Evolutionary conservation across 2,888 invertebrate genomes (phyloP).

Genomic region (Machimus atricapillus): DNA sequence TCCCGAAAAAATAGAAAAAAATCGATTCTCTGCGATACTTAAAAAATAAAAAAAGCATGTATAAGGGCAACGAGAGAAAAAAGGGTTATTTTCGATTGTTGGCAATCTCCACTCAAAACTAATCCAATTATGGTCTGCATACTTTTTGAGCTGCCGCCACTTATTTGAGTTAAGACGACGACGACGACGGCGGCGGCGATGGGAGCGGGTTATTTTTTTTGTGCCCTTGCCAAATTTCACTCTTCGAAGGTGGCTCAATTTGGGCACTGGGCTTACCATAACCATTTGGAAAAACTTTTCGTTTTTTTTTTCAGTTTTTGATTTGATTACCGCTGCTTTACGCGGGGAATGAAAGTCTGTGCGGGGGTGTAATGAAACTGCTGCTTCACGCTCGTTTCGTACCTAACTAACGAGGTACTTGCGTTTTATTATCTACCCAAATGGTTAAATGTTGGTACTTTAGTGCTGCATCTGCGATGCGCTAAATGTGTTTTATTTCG

Average conservation of each 20-base stretch:
- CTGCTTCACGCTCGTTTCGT: neutral
- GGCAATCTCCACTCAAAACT: neutral
- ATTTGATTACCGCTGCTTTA: neutral
- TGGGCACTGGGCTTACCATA: neutral
- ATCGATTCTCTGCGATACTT: neutral
- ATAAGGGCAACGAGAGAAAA: neutral
- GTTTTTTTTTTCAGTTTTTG: neutral
- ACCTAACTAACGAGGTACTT: neutral
- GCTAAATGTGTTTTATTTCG: neutral
- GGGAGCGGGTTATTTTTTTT: neutral
- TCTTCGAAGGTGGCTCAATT: neutral
- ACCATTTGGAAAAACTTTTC: neutral
- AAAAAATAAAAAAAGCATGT: neutral
- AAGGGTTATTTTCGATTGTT: neutral
- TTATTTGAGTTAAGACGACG: neutral
- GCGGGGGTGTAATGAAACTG: neutral
- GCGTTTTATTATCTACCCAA: neutral
- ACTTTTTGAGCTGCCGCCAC: neutral
- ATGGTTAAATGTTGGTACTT: neutral
- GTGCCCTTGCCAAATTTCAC: neutral
- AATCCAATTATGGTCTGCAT: neutral
- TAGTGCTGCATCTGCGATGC: neutral
- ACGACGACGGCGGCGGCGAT: neutral
- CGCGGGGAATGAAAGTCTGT: neutral
- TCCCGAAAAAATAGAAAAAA: neutral